Percentiles rank a stretch among this genome's conserved stretches.
phyloP scores from a whole-genome alignment of 2,113 vertebrate species.

The Triplophysa rosa region DNA sequence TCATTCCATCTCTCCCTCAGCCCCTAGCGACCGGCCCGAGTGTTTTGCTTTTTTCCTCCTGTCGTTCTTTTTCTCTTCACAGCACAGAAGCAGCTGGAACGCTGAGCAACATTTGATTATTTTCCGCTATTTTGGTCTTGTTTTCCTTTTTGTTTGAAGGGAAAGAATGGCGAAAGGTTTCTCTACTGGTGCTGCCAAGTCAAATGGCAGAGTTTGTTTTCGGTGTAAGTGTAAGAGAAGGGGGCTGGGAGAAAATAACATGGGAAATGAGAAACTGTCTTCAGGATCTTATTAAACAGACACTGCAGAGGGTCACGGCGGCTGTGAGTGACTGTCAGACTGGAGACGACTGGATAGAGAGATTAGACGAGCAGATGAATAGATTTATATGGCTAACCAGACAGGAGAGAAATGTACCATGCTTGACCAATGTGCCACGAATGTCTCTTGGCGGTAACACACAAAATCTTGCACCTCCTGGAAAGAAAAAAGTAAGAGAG shows the following conservation, averaged over 20 bases:
- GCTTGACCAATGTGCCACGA: slow-evolving; percentile 53
- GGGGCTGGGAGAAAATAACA: slow-evolving; percentile 1
- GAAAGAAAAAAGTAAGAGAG: slow-evolving; percentile 55
- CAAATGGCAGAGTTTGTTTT: slow-evolving; percentile 72
- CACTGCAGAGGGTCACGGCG: slow-evolving; percentile 42
- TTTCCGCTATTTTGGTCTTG: slow-evolving; percentile 27
- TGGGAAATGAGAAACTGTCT: slow-evolving; percentile 60
- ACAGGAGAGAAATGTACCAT: slow-evolving; percentile 9
- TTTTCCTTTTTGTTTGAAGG: slow-evolving; percentile 57
- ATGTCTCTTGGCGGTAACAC: slow-evolving; percentile 70
- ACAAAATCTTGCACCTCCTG: slow-evolving; percentile 71
- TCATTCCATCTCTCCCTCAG: slow-evolving; percentile 23
- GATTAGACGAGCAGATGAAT: slow-evolving; percentile 11
- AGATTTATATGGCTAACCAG: slow-evolving; percentile 12
- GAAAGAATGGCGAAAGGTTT: slow-evolving; percentile 64
- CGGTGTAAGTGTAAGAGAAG: slow-evolving; percentile 69
- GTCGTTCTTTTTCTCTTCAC: neutral
- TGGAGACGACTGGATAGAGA: slow-evolving; percentile 9
- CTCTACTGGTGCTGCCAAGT: slow-evolving; percentile 64
- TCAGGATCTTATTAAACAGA: slow-evolving; percentile 59
- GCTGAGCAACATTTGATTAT: slow-evolving; percentile 16
- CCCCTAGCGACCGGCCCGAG: slow-evolving; percentile 4
- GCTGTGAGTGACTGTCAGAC: slow-evolving; percentile 34
- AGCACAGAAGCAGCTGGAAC: slow-evolving; percentile 20
- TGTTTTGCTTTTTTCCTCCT: neutral